Conservation (phyloP, 2,113 vertebrate species). For the Sapayoa aenigma region DNA sequence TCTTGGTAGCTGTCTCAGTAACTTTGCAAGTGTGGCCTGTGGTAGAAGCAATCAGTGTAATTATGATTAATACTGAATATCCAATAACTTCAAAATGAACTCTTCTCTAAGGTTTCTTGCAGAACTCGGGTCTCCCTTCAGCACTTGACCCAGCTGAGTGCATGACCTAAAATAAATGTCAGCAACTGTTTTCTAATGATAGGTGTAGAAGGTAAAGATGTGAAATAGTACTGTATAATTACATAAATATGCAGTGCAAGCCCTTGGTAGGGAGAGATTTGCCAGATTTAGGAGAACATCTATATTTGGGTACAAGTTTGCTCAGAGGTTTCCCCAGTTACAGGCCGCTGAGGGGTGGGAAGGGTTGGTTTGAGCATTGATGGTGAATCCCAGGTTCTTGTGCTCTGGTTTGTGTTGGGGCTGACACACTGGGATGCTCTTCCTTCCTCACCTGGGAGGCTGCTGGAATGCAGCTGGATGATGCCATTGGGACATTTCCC, state of each 20-base stretch:
- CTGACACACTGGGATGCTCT: neutral
- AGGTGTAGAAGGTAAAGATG: constrained; percentile 41
- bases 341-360: neutral
- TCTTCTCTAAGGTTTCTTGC: neutral
- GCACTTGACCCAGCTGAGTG: constrained; percentile 7
- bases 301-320: constrained; percentile 34
- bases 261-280: neutral
- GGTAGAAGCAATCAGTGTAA: neutral
- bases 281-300: constrained; percentile 13
- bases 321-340: neutral
- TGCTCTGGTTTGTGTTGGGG: neutral
- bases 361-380: neutral
- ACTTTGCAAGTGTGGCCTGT: neutral
- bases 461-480: neutral
- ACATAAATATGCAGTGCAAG: neutral
- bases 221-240: constrained; percentile 19
- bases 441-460: neutral
- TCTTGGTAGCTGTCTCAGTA: neutral
- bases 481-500: neutral
- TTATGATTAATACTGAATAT: neutral
- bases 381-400: neutral
- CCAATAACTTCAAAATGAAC: neutral
- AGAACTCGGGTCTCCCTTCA: neutral
- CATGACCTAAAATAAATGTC: constrained; percentile 38
- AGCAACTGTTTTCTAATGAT: constrained; percentile 24